Percentiles rank a stretch among this genome's conserved stretches.
Conservation (phyloP, 1,140 invertebrate genomes). For the Drosophila bipectinata region DNA sequence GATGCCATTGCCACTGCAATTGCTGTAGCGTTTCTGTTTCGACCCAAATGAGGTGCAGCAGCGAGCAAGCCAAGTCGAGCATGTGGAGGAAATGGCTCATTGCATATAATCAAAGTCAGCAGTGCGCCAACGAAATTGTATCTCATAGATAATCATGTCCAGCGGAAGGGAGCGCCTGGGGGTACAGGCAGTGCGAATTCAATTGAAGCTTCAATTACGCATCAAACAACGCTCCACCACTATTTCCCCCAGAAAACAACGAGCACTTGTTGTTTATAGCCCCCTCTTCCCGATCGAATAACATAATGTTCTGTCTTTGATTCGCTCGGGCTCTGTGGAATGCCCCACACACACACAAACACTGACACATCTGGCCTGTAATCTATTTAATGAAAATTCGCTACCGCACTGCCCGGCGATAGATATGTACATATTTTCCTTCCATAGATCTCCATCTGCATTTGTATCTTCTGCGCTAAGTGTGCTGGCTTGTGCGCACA, state of each 20-base stretch:
- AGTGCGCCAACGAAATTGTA: slow-evolving; percentile 61
- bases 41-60: slow-evolving; percentile 45
- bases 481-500: slow-evolving; percentile 74
- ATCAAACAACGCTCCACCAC: slow-evolving; percentile 18
- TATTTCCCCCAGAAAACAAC: slow-evolving; percentile 36
- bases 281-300: slow-evolving; percentile 22
- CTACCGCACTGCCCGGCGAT: slow-evolving; percentile 39
- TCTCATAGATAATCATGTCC: slow-evolving; percentile 46
- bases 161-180: background rate
- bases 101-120: slow-evolving; percentile 62
- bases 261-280: slow-evolving; percentile 58
- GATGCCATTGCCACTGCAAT: slow-evolving; percentile 16
- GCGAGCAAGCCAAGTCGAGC: slow-evolving; percentile 12
- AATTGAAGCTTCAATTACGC: slow-evolving; percentile 61
- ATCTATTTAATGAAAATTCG: slow-evolving; percentile 61
- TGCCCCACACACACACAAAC: slow-evolving; percentile 7
- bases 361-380: background rate
- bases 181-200: slow-evolving; percentile 23
- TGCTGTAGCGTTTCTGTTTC: slow-evolving; percentile 16
- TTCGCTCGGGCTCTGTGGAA: slow-evolving; percentile 13
- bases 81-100: slow-evolving; percentile 72
- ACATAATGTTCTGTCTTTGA: slow-evolving; percentile 57
- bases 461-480: slow-evolving; percentile 56
- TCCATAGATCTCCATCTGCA: background rate
- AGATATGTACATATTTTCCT: slow-evolving; percentile 12